Evolutionary conservation across 2,113 vertebrate genomes (phyloP).

Genomic region (Dromiciops gliroides): DNA sequence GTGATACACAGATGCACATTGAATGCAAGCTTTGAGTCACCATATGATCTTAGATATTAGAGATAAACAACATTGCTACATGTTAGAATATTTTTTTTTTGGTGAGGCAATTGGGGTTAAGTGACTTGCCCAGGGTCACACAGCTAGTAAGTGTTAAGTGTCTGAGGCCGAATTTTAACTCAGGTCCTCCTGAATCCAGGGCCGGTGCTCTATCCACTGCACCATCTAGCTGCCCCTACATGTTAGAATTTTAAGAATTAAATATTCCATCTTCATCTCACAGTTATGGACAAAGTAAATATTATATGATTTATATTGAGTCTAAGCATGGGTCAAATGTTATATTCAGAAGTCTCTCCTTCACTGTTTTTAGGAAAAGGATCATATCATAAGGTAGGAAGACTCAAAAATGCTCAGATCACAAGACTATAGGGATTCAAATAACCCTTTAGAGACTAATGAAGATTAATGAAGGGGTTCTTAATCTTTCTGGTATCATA

Average conservation of each 20-base stretch:
- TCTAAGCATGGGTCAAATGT: neutral
- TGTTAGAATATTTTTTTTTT: too few species aligned
- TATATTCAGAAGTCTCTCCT: neutral
- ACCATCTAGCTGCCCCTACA: too few species aligned
- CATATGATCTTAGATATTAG: constrained; percentile 12
- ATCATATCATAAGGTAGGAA: neutral
- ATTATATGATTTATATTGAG: neutral
- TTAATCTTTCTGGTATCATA: neutral
- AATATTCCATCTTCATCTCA: neutral
- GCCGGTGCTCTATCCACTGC: too few species aligned
- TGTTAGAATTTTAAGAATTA: neutral
- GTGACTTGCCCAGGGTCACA: too few species aligned
- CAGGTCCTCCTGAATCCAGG: too few species aligned
- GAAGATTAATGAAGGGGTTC: neutral
- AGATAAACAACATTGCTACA: neutral
- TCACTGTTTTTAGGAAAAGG: neutral
- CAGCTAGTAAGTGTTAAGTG: too few species aligned
- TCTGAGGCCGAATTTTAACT: too few species aligned
- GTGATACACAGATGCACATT: neutral
- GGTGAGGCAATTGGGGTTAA: too few species aligned
- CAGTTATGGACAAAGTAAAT: constrained; percentile 3
- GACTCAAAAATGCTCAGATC: neutral
- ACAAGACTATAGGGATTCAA: neutral
- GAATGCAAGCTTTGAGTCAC: neutral
- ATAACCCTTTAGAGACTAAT: neutral